Evolutionary conservation across 2,888 invertebrate genomes (phyloP).

Genomic region (Alsophila aescularia): DNA sequence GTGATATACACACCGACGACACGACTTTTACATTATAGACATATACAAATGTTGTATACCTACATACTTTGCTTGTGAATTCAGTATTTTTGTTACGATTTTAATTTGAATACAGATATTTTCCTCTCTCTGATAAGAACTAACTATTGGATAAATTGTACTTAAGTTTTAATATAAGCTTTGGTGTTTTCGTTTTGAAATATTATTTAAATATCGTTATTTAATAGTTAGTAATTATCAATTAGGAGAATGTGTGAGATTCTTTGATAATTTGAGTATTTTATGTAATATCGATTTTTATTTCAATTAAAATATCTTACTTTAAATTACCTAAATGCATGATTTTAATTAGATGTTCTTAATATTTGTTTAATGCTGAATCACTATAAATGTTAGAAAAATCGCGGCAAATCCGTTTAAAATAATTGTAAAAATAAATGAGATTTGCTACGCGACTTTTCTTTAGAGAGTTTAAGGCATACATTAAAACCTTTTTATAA

Average conservation of each 20-base stretch:
- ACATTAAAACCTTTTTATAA: slow-evolving; percentile 1
- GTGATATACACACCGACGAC: slow-evolving; percentile 43
- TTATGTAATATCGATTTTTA: no score
- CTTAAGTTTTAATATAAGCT: no score
- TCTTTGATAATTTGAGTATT: neutral
- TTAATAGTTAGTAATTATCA: neutral
- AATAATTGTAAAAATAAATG: slow-evolving; percentile 13
- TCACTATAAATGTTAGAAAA: slow-evolving; percentile 22
- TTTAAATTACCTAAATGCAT: neutral
- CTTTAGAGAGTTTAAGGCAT: slow-evolving; percentile 17
- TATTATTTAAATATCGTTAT: neutral
- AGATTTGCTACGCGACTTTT: slow-evolving; percentile 24
- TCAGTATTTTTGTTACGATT: slow-evolving; percentile 16
- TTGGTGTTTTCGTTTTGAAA: no score
- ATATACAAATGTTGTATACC: slow-evolving; percentile 22
- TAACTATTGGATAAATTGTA: neutral
- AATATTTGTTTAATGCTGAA: slow-evolving; percentile 15
- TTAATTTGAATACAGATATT: neutral
- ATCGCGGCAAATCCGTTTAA: slow-evolving; percentile 21
- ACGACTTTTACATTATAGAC: slow-evolving; percentile 29
- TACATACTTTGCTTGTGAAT: slow-evolving; percentile 8
- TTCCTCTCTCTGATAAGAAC: neutral
- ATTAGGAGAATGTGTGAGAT: neutral
- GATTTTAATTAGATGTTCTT: neutral
- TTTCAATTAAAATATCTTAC: neutral